phyloP scores from a whole-genome alignment of 2,113 vertebrate species.

The Dendropsophus ebraccatus region DNA sequence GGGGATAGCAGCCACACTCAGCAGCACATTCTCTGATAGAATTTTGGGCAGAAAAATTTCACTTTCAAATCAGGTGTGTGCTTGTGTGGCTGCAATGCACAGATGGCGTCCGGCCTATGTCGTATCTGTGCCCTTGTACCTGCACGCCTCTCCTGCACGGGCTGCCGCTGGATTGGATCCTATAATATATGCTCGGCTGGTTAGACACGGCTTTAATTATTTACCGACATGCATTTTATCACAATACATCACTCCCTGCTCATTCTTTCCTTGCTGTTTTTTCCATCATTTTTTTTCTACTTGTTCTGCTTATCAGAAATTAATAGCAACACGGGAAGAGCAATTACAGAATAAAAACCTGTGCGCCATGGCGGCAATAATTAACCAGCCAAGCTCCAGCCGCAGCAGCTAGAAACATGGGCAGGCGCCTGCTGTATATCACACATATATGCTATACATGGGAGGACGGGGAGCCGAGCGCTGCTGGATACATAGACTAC shows the following conservation, averaged over 20 bases:
- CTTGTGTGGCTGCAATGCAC: background rate
- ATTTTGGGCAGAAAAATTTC: background rate
- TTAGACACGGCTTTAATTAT: constrained; percentile 42
- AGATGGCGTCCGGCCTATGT: background rate
- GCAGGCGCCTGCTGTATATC: background rate
- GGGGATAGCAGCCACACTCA: background rate
- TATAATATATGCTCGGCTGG: constrained; percentile 37
- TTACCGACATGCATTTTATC: constrained; percentile 36
- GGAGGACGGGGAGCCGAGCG: background rate
- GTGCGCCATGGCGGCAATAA: background rate
- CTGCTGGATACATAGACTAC: too few relatives aligned
- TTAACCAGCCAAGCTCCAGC: background rate
- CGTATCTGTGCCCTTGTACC: background rate
- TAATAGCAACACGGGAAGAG: constrained; percentile 41
- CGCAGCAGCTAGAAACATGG: background rate
- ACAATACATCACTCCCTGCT: constrained; percentile 41
- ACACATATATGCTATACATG: background rate
- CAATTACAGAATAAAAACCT: constrained; percentile 29
- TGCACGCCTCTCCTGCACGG: background rate
- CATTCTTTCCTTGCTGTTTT: constrained; percentile 11
- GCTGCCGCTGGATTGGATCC: background rate
- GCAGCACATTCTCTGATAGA: background rate
- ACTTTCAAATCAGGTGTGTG: background rate
- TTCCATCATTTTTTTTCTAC: background rate
- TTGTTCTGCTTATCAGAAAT: constrained; percentile 47